Base-by-base conservation (phyloP, 1,140 invertebrate genomes). In the Diabrotica undecimpunctata region DNA sequence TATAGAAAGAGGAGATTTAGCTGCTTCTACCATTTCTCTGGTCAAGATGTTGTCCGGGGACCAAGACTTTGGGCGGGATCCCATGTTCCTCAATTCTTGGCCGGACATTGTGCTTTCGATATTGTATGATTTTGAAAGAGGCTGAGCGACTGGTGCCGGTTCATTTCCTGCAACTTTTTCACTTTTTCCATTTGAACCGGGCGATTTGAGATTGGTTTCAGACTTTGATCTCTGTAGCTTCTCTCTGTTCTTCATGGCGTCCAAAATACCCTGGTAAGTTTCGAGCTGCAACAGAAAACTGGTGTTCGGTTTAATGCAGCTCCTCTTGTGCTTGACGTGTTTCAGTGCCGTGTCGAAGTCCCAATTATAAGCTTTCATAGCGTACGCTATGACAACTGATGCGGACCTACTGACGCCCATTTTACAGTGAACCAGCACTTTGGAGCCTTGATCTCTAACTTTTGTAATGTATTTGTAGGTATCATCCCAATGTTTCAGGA, bases 381-480 rank as follows among this genome's bases (percentile, higher is more conserved):
- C 91, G 79, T 97, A 98, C 0, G 96, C 96, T 70, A 98, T 96
- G 7, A 99, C 97, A 10, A 98, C 97, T 0, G 96, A 97, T 2
- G 97, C 96, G 5, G 96, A 99, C 55, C 95, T 84, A 77, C 95
- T 97, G n/a, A 99, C 92, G 6, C 97, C 97, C 95, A 98, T 98
- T 81, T 98, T 98, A 80, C 97, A 99, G 78, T 99, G 96, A 37
- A 98, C 96, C 59, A 99, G 81, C 25, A 97, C 94, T 81, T 96
- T 95, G 9, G 91, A 62, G 39, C 61, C 61, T 50, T 92, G 87
- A 69, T 92, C 89, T 78, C 90, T 94, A 13, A 96, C 96, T 81
- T 93, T 91, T 65, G 88, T 90, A 77, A 99, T 99, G 81, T 98
- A 99, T 77, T 94, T 94, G 81, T 91, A 97, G 14, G 97, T 98